Conservation (phyloP, 2,888 invertebrate genomes). For the Pammene fasciana region DNA sequence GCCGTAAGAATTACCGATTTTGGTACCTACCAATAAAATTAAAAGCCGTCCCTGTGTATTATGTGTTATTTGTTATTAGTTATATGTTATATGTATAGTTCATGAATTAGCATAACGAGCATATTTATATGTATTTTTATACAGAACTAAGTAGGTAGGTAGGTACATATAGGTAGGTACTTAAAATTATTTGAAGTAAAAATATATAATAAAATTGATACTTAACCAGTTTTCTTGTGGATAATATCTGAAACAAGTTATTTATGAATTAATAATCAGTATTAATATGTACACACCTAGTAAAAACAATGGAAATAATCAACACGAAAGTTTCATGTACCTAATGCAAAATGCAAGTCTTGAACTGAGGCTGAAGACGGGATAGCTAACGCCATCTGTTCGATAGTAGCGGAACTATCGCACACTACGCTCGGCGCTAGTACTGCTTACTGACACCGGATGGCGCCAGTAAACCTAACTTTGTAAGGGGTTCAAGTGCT, state of each 20-base stretch:
- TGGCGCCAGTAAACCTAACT: constrained; percentile 48
- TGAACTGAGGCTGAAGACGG: not conserved
- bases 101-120: too few species aligned
- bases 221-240: constrained; percentile 81
- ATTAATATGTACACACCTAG: constrained; percentile 19
- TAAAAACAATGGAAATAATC: not conserved
- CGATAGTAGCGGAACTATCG: constrained; percentile 48
- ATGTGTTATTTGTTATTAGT: too few species aligned
- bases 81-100: too few species aligned
- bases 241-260: constrained; percentile 82
- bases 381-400: constrained; percentile 62
- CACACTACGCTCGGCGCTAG: constrained; percentile 39
- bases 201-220: constrained; percentile 49
- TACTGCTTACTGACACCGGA: constrained; percentile 48
- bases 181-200: too few species aligned
- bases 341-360: too few species aligned
- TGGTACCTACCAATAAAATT: too few species aligned
- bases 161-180: too few species aligned
- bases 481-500: not conserved
- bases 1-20: too few species aligned
- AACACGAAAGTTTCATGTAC: not conserved
- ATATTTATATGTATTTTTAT: too few species aligned
- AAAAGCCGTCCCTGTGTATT: too few species aligned
- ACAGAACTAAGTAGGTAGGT: too few species aligned
- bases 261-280: constrained; percentile 59